phyloP scores from a whole-genome alignment of 2,888 invertebrate genomes.

The Drosophila algonquin region DNA sequence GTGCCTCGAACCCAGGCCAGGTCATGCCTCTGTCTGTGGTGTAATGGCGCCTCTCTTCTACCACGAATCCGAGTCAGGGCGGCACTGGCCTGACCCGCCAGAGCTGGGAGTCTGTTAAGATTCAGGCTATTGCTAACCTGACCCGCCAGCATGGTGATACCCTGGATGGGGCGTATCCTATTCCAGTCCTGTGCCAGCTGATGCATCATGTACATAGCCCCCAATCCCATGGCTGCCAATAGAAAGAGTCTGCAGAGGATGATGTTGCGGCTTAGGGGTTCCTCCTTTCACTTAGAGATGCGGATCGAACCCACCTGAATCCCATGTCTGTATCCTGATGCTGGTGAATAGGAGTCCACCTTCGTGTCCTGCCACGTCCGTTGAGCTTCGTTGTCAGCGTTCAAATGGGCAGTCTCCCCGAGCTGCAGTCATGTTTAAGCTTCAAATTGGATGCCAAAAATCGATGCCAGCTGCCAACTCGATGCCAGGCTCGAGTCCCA shows the following conservation, averaged over 20 bases:
- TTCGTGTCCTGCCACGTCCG: conserved; percentile 55
- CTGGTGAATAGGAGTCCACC: not conserved
- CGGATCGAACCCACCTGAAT: conserved; percentile 59
- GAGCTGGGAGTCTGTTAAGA: not conserved
- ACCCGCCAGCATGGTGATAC: conserved; percentile 65
- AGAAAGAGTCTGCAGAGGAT: conserved; percentile 71
- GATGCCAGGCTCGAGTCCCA: conserved; percentile 14
- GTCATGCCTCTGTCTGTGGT: conserved; percentile 23
- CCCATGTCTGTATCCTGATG: conserved; percentile 48
- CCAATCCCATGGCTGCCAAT: conserved; percentile 84
- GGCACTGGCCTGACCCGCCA: conserved; percentile 61
- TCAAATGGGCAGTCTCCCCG: conserved; percentile 52
- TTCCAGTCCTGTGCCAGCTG: conserved; percentile 84
- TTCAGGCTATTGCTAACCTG: conserved; percentile 51
- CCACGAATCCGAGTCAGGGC: conserved; percentile 64
- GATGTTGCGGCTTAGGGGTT: not conserved
- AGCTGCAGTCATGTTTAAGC: conserved; percentile 34
- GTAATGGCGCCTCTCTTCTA: conserved; percentile 59
- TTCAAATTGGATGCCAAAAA: conserved; percentile 33
- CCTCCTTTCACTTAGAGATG: not conserved
- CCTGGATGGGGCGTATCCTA: conserved; percentile 82
- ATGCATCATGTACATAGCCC: conserved; percentile 85
- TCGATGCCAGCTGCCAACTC: not conserved
- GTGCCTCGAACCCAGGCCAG: conserved; percentile 38
- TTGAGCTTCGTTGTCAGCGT: conserved; percentile 51